Conservation (phyloP, 2,113 vertebrate species). For the Holacanthus passer region DNA sequence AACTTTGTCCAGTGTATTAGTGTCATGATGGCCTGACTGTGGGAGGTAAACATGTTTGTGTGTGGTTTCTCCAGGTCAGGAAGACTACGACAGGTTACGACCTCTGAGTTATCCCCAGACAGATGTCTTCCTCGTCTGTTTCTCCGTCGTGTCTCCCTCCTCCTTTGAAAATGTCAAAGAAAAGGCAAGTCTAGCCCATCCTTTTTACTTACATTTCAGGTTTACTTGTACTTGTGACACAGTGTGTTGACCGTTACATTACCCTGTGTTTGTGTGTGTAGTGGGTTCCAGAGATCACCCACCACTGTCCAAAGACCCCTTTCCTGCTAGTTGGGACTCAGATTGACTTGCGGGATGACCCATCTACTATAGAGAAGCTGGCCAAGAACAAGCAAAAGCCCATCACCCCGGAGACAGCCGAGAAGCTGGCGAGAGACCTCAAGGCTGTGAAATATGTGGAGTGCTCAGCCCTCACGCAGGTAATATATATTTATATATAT, state of each 20-base stretch:
- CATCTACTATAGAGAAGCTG: conserved; percentile 99
- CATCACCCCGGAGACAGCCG: conserved; percentile 97
- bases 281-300: conserved; percentile 95
- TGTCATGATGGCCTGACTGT: not conserved
- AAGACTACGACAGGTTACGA: conserved; percentile 99
- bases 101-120: conserved; percentile 99
- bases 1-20: not conserved
- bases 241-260: not conserved
- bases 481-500: conserved; percentile 68
- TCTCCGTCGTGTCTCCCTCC: conserved; percentile 98
- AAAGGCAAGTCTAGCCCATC: conserved; percentile 85
- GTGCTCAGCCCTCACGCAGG: conserved; percentile 98
- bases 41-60: not conserved
- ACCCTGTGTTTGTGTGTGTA: conserved; percentile 63
- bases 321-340: conserved; percentile 99
- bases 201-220: not conserved
- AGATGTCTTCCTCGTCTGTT: conserved; percentile 99
- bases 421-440: conserved; percentile 96
- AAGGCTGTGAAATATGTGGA: conserved; percentile 99
- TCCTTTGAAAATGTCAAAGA: conserved; percentile 99
- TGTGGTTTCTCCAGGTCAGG: conserved; percentile 89
- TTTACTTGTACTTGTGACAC: not conserved
- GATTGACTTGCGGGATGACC: conserved; percentile 98
- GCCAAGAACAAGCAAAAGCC: conserved; percentile 99
- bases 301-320: conserved; percentile 95